Conservation (phyloP, 2,113 vertebrate species). For the Mirounga angustirostris region DNA sequence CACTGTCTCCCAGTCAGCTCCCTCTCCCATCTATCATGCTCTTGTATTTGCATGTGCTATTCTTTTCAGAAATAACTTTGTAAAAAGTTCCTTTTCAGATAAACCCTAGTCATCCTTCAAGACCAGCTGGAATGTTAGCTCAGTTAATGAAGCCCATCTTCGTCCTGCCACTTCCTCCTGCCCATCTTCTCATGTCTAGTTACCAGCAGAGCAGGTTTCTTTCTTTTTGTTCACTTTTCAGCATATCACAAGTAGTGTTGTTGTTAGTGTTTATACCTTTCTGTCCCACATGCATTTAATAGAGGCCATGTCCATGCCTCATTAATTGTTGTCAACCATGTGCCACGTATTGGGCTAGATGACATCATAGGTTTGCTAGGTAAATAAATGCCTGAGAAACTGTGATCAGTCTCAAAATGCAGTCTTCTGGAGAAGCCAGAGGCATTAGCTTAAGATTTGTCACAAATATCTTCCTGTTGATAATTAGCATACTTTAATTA, state of each 20-base stretch:
- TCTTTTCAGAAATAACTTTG: constrained; percentile 40
- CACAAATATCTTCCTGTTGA: constrained; percentile 17
- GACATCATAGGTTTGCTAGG: neutral
- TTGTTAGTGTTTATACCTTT: neutral
- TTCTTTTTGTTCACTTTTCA: neutral
- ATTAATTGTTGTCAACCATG: neutral
- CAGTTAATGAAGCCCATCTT: neutral
- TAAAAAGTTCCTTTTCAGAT: neutral
- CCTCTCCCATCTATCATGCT: constrained; percentile 21
- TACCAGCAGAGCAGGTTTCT: neutral
- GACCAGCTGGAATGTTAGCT: neutral
- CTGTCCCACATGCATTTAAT: neutral
- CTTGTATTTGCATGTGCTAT: constrained; percentile 45
- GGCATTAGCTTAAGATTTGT: neutral
- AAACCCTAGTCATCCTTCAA: constrained; percentile 18
- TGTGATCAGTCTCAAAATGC: neutral
- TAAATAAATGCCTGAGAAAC: neutral
- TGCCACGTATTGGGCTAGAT: neutral
- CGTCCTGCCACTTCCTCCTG: neutral
- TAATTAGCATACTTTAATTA: neutral
- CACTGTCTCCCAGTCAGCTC: neutral
- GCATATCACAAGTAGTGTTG: neutral
- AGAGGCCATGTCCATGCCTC: neutral
- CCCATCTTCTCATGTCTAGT: neutral
- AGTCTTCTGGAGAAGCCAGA: neutral